Conservation (phyloP, 2,113 vertebrate species). For the Aythya baeri region DNA sequence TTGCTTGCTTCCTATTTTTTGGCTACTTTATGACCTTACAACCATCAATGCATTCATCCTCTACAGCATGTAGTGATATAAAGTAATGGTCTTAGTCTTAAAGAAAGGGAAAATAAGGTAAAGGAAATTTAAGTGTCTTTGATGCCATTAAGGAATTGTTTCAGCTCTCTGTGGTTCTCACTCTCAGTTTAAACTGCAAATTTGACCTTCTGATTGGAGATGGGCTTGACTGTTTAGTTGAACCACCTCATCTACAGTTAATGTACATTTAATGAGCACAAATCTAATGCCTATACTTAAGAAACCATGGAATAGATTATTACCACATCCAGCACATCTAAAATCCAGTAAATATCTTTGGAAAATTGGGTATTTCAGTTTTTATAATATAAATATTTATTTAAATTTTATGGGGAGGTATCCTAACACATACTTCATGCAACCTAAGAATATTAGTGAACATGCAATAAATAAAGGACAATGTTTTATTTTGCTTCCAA, state of each 20-base stretch:
- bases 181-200: not conserved
- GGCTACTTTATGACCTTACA: not conserved
- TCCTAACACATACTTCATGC: not conserved
- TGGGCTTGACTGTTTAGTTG: not conserved
- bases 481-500: not conserved
- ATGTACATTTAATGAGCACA: not conserved
- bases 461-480: not conserved
- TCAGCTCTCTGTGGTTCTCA: not conserved
- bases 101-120: not conserved
- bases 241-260: not conserved
- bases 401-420: not conserved
- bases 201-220: not conserved
- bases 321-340: not conserved
- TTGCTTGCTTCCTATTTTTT: not conserved
- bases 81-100: not conserved
- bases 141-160: not conserved
- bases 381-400: not conserved
- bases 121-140: not conserved
- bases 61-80: not conserved
- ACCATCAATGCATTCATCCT: not conserved
- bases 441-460: not conserved
- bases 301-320: not conserved
- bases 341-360: not conserved
- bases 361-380: not conserved
- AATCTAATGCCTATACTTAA: not conserved